These are phyloP conservation scores for Drosophila multiciliata DNA, from an alignment of 2,888 invertebrate species.

Conservation along the genomic window DNA sequence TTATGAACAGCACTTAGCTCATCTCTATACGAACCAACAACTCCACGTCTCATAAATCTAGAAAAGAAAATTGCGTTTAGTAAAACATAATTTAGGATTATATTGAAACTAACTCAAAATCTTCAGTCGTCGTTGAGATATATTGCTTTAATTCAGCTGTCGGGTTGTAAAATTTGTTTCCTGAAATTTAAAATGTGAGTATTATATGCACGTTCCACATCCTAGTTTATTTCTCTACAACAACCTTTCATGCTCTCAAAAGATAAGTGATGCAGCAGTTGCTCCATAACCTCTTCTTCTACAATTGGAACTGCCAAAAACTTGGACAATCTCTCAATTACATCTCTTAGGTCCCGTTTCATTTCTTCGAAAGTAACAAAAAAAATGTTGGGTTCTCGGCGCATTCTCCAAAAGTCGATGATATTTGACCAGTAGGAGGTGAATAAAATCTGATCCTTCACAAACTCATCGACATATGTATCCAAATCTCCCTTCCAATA, in stretches of 20 bases:
- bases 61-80: background rate
- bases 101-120: conserved; percentile 25
- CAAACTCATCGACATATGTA: conserved; percentile 69
- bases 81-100: background rate
- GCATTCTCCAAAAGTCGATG: conserved; percentile 73
- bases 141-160: background rate
- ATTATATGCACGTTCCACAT: background rate
- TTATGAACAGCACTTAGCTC: conserved; percentile 40
- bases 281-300: conserved; percentile 23
- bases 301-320: conserved; percentile 44
- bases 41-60: conserved; percentile 61
- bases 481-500: conserved; percentile 87
- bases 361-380: conserved; percentile 76
- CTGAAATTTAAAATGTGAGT: background rate
- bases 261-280: conserved; percentile 44
- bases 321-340: conserved; percentile 43
- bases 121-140: fast-evolving
- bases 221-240: background rate
- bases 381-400: conserved; percentile 61
- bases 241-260: conserved; percentile 61
- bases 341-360: conserved; percentile 57
- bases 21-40: conserved; percentile 56
- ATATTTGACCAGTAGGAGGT: conserved; percentile 65
- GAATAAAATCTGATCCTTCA: conserved; percentile 22
- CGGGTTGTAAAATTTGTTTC: conserved; percentile 12